Conservation (phyloP, 2,113 vertebrate genomes). For the Lepidiolamprologus cunningtoni region DNA sequence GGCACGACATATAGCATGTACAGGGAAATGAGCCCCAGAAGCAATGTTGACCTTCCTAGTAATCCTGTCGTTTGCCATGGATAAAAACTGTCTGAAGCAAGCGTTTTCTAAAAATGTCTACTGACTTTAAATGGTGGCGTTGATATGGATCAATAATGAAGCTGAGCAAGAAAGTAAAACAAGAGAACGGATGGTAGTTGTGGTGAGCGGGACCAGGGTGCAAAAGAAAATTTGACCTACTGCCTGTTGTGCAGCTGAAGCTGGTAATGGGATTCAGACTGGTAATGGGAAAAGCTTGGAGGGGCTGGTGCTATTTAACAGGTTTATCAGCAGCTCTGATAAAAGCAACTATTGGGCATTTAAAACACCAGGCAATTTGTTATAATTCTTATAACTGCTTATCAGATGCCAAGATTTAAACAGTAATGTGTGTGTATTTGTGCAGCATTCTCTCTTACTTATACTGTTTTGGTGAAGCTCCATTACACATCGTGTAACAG, state of each 20-base stretch:
- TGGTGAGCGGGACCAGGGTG: not conserved
- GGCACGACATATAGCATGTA: not conserved
- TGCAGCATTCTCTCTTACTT: not conserved
- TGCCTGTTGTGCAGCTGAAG: not conserved
- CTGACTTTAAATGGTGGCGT: not conserved
- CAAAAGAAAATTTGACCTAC: not conserved
- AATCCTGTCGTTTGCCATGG: not conserved
- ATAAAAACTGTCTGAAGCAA: not conserved
- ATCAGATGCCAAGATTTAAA: not conserved
- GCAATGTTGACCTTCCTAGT: not conserved
- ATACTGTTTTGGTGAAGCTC: not conserved
- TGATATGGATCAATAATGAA: not conserved
- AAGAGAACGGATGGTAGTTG: not conserved
- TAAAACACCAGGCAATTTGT: not conserved
- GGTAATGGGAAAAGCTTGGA: not conserved
- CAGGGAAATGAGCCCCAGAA: not conserved
- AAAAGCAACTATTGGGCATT: not conserved
- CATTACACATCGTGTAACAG: not conserved
- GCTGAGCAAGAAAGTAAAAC: not conserved
- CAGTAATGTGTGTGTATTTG: not conserved
- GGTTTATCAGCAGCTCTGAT: not conserved
- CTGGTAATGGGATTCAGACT: not conserved
- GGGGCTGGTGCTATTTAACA: not conserved
- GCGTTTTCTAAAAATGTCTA: not conserved
- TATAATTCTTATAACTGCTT: not conserved